Conservation (phyloP, 2,888 invertebrate genomes). For the Drosophila eohydei region DNA sequence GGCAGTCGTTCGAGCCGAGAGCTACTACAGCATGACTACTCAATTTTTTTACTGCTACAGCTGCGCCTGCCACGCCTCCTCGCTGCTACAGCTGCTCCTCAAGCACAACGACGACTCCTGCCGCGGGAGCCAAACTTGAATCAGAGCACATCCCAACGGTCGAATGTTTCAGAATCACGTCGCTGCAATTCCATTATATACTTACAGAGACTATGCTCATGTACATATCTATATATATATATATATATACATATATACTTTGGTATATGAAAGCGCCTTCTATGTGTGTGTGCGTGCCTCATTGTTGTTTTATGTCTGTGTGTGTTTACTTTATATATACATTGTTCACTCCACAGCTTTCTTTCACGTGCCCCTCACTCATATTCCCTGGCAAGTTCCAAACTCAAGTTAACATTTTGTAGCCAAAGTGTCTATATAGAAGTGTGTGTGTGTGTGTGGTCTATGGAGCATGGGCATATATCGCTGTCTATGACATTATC, state of each 20-base stretch:
- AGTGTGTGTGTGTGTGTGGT: constrained; percentile 2
- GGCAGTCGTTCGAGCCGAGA: constrained; percentile 43
- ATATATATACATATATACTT: constrained; percentile 11
- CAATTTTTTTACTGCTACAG: constrained; percentile 54
- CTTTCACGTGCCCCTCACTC: constrained; percentile 16
- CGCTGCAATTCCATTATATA: constrained; percentile 84
- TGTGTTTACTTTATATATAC: constrained; percentile 55
- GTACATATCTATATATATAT: neutral
- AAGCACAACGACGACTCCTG: constrained; percentile 53
- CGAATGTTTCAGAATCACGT: constrained; percentile 85
- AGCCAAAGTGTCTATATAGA: constrained; percentile 32
- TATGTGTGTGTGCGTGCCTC: constrained; percentile 20
- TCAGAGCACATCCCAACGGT: constrained; percentile 85
- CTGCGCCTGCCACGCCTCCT: constrained; percentile 15
- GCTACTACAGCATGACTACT: constrained; percentile 66
- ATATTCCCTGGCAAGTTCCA: constrained; percentile 34
- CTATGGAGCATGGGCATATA: constrained; percentile 3
- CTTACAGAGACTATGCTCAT: constrained; percentile 48
- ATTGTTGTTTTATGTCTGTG: constrained; percentile 22
- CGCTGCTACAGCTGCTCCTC: constrained; percentile 16
- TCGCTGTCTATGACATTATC: constrained; percentile 33
- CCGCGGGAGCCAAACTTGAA: constrained; percentile 80
- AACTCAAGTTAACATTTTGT: constrained; percentile 69
- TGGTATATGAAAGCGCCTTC: constrained; percentile 28
- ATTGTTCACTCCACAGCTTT: constrained; percentile 31